Conservation (phyloP, 2,888 invertebrate genomes). For the Gnatocerus cornutus region DNA sequence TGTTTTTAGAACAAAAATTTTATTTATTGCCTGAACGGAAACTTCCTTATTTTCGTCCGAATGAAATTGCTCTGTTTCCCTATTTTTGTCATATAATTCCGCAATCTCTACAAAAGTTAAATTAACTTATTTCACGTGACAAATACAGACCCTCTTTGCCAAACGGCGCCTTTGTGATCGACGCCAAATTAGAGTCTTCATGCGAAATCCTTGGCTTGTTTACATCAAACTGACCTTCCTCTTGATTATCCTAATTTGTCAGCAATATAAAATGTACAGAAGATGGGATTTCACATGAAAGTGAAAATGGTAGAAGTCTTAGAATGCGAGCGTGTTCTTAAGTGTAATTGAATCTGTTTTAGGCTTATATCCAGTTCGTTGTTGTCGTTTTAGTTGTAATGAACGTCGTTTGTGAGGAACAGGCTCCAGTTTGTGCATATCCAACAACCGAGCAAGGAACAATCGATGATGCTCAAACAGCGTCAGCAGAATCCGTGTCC, state of each 20-base stretch:
- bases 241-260: slow-evolving; percentile 21
- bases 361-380: slow-evolving; percentile 17
- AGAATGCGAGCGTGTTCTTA: neutral
- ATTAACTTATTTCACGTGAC: neutral
- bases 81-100: neutral
- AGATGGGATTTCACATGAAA: neutral
- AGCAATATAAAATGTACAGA: slow-evolving; percentile 13
- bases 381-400: slow-evolving; percentile 25
- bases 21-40: too few species aligned
- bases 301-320: slow-evolving; percentile 12
- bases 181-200: slow-evolving; percentile 19
- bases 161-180: slow-evolving; percentile 7
- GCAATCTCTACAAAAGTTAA: neutral
- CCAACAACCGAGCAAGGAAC: slow-evolving; percentile 14
- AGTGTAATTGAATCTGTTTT: slow-evolving; percentile 25
- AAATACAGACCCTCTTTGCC: neutral
- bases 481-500: slow-evolving; percentile 36
- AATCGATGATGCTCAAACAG: slow-evolving; percentile 38
- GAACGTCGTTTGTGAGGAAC: slow-evolving; percentile 17
- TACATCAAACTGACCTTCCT: slow-evolving; percentile 18
- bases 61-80: neutral
- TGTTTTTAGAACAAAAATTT: too few species aligned
- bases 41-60: too few species aligned
- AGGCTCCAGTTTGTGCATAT: slow-evolving; percentile 27
- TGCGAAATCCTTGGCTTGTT: slow-evolving; percentile 32